phyloP scores from a whole-genome alignment of 53 echinoderm and acorn worm species.

The Patiria pectinifera region DNA sequence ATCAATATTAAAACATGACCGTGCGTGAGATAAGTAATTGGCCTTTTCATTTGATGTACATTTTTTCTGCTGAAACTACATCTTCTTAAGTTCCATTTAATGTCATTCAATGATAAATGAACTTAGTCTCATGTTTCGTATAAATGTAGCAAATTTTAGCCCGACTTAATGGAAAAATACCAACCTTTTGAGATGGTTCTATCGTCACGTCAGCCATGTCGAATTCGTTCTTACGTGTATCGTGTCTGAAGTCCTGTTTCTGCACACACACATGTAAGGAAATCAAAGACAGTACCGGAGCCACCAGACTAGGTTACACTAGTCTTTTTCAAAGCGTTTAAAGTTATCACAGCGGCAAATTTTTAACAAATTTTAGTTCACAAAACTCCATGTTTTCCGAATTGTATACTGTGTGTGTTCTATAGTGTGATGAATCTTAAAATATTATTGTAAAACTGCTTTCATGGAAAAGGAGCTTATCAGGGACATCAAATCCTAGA shows the following conservation, averaged over 20 bases:
- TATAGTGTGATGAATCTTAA: too few relatives aligned
- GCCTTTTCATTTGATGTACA: too few relatives aligned
- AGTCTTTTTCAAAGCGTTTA: not conserved
- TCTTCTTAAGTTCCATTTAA: not conserved
- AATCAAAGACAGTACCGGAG: not conserved
- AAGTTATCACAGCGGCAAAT: not conserved
- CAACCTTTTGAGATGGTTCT: conserved; percentile 32
- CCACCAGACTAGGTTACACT: not conserved
- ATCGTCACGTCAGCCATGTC: conserved; percentile 41
- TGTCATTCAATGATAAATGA: not conserved
- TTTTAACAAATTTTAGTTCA: too few relatives aligned
- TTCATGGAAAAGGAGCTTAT: too few relatives aligned
- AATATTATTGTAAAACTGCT: too few relatives aligned
- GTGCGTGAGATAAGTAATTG: too few relatives aligned
- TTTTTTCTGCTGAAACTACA: too few relatives aligned
- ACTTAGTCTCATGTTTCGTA: not conserved
- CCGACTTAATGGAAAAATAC: not conserved
- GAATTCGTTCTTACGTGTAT: not conserved
- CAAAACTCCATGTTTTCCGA: too few relatives aligned
- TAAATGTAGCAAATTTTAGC: not conserved
- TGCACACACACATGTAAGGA: not conserved
- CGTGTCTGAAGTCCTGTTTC: not conserved
- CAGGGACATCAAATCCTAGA: too few relatives aligned
- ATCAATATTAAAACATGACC: not conserved
- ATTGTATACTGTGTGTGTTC: too few relatives aligned